Conservation (phyloP, 2,888 invertebrate species). For the Apomyelois bistriatella region DNA sequence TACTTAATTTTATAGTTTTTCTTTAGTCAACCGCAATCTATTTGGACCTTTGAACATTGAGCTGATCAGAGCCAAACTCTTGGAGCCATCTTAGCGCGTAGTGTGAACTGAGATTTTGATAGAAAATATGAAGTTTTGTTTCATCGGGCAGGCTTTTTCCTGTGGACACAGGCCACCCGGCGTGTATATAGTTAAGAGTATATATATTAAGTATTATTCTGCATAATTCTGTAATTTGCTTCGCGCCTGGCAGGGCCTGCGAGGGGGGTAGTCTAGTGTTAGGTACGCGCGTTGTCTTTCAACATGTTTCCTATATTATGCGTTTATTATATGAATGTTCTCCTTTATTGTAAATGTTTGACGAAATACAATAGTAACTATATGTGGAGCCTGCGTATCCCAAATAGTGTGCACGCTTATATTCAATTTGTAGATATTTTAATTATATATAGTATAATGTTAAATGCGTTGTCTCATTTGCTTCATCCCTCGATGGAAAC, state of each 20-base stretch:
- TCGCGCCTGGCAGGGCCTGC: slow-evolving; percentile 53
- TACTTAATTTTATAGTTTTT: not conserved
- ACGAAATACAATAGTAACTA: slow-evolving; percentile 52
- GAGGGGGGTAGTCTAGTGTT: slow-evolving; percentile 35
- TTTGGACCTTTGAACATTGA: not conserved
- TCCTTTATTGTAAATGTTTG: slow-evolving; percentile 78
- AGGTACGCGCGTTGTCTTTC: slow-evolving; percentile 57
- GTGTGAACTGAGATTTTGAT: slow-evolving; percentile 20
- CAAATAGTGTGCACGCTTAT: slow-evolving; percentile 71
- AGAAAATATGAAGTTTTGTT: slow-evolving; percentile 17
- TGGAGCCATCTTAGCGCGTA: slow-evolving; percentile 1
- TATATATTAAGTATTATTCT: slow-evolving; percentile 68
- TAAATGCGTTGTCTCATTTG: slow-evolving; percentile 75
- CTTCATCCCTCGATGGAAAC: slow-evolving; percentile 60
- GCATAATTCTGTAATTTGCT: slow-evolving; percentile 68
- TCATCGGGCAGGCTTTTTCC: slow-evolving; percentile 25
- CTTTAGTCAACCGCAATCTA: not conserved
- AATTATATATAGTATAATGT: slow-evolving; percentile 80
- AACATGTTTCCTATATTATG: slow-evolving; percentile 77
- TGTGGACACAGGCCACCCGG: slow-evolving; percentile 30
- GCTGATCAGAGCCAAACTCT: not conserved
- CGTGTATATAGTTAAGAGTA: slow-evolving; percentile 71
- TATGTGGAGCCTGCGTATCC: slow-evolving; percentile 57
- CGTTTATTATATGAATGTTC: slow-evolving; percentile 78
- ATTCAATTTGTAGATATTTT: slow-evolving; percentile 79